Conservation (phyloP, 2,797 vertebrate species). For the Ciconia nigra region DNA sequence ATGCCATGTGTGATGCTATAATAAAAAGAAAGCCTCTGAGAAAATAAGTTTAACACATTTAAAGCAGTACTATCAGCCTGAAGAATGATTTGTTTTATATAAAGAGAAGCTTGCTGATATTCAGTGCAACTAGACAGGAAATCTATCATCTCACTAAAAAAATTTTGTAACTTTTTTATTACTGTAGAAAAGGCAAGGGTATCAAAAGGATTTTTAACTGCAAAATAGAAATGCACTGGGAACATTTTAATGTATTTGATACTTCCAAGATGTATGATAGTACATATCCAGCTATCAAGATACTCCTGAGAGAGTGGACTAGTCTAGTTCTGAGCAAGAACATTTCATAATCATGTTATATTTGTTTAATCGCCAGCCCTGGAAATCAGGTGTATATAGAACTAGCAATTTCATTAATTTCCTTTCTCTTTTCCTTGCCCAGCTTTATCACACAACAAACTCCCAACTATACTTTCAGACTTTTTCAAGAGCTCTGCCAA, state of each 20-base stretch:
- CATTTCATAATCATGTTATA: not conserved
- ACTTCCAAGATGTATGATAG: not conserved
- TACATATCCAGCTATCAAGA: not conserved
- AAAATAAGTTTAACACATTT: not conserved
- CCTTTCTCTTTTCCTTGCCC: not conserved
- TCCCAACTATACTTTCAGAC: not conserved
- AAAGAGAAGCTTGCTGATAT: not conserved
- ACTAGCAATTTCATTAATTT: not conserved
- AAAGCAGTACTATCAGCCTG: not conserved
- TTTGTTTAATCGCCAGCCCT: not conserved
- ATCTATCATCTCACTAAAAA: not conserved
- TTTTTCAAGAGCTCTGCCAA: not conserved
- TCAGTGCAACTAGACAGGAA: not conserved
- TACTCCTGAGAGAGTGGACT: not conserved
- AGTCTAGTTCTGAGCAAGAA: not conserved
- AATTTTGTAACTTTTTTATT: not conserved
- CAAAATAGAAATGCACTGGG: not conserved
- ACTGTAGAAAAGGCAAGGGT: not conserved
- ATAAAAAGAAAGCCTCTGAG: not conserved
- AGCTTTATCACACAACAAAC: not conserved
- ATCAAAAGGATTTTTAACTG: not conserved
- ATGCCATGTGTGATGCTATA: not conserved
- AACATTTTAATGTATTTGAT: not conserved
- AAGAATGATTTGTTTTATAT: not conserved
- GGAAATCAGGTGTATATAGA: not conserved